A percentile compares a stretch with the other conserved stretches of the same genome.
Conservation (phyloP, 2,797 vertebrate species). For the Cryptoprocta ferox region DNA sequence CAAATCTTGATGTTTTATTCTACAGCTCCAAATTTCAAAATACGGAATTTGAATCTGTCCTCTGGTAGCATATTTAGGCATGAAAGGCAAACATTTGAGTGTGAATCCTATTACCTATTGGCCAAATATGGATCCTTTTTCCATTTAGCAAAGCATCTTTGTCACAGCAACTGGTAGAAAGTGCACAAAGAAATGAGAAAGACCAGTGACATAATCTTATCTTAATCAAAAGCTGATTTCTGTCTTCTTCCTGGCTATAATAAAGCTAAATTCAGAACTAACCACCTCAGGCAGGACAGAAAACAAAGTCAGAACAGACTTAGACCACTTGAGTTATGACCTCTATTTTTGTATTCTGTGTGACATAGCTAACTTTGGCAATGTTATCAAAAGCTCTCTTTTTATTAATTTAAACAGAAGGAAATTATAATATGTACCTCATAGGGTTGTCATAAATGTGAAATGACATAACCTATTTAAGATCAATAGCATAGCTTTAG, state of each 20-base stretch:
- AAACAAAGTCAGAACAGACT: neutral
- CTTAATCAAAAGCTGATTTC: neutral
- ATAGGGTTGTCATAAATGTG: neutral
- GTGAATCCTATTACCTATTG: neutral
- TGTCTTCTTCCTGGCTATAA: neutral
- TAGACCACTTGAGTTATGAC: neutral
- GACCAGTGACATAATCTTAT: neutral
- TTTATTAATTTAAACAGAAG: slow-evolving; percentile 23
- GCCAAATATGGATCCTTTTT: neutral
- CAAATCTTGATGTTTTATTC: slow-evolving; percentile 50
- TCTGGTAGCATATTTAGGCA: neutral
- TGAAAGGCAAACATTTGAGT: neutral
- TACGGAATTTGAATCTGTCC: neutral
- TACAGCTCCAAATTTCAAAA: slow-evolving; percentile 45
- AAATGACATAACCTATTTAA: neutral
- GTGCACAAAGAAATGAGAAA: neutral
- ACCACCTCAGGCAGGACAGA: neutral
- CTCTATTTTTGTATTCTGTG: neutral
- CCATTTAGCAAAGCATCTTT: neutral
- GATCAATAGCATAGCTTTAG: neutral
- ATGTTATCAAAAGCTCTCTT: neutral
- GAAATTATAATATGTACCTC: neutral
- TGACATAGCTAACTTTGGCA: neutral
- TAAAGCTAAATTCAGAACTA: neutral
- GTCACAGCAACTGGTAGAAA: neutral